phyloP scores from a whole-genome alignment of 2,888 invertebrate genomes.

The Cephus sareptanus region DNA sequence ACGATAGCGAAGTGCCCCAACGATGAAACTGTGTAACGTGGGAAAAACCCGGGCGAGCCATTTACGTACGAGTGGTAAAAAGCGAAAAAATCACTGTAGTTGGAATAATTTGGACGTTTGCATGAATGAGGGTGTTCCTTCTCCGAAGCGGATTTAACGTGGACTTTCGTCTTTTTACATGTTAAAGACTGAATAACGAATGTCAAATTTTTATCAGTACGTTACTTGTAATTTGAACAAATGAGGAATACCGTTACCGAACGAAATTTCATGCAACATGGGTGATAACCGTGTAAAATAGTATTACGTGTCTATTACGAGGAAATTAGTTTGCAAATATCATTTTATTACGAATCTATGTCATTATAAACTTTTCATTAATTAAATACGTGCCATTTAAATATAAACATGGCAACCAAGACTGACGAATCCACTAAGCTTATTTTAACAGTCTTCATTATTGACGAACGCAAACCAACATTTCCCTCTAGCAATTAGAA shows the following conservation, averaged over 20 bases:
- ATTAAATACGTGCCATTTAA: neutral
- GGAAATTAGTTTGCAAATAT: neutral
- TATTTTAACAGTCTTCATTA: too few species aligned
- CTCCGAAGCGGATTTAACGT: neutral
- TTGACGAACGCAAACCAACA: too few species aligned
- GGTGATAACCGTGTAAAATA: neutral
- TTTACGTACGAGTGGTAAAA: neutral
- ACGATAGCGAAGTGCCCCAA: neutral
- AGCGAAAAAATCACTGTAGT: slow-evolving; percentile 32
- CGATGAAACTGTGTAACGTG: neutral
- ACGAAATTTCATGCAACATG: neutral
- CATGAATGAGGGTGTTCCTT: slow-evolving; percentile 41
- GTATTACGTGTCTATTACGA: neutral
- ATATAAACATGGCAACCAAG: neutral
- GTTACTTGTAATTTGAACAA: neutral
- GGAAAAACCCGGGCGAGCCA: neutral
- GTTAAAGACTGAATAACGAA: neutral
- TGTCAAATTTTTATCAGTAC: neutral
- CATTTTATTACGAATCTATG: neutral
- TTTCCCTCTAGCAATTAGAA: too few species aligned
- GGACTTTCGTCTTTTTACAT: neutral
- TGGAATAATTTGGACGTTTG: slow-evolving; percentile 51
- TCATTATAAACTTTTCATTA: neutral
- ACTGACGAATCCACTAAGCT: too few species aligned
- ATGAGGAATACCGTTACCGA: neutral